Evolutionary conservation across 2,113 vertebrate genomes (phyloP).

Genomic region (Microcebus tavaratra): DNA sequence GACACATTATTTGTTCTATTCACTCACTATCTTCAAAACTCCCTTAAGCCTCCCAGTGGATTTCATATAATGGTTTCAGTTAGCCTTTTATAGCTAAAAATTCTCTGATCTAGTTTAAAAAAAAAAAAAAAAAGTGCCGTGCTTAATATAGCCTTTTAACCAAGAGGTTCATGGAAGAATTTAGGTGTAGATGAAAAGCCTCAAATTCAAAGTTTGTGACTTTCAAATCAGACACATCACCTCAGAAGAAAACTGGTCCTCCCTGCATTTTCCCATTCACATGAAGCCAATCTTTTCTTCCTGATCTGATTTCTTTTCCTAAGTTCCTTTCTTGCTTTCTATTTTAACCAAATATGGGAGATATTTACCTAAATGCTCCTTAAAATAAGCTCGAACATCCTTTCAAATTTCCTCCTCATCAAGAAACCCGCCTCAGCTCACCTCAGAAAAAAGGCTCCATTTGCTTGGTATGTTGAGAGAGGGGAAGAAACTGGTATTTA

Average conservation of each 20-base stretch:
- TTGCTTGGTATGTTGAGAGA: not conserved
- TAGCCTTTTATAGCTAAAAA: slow-evolving; percentile 64
- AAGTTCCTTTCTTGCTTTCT: slow-evolving; percentile 58
- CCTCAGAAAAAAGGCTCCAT: not conserved
- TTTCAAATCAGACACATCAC: slow-evolving; percentile 3
- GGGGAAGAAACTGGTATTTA: not conserved
- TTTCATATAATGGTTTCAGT: slow-evolving; percentile 57
- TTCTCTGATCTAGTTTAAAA: not conserved
- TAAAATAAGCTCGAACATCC: slow-evolving; percentile 65
- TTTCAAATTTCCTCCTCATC: slow-evolving; percentile 53
- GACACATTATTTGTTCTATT: not conserved
- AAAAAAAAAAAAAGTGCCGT: not conserved
- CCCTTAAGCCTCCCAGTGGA: not conserved
- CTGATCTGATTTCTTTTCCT: slow-evolving; percentile 40
- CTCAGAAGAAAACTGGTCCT: slow-evolving; percentile 46
- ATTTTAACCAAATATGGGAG: slow-evolving; percentile 64
- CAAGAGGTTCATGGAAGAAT: slow-evolving; percentile 44
- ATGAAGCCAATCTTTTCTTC: slow-evolving; percentile 44
- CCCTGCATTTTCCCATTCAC: slow-evolving; percentile 32
- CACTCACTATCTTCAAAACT: slow-evolving; percentile 34
- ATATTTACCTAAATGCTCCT: slow-evolving; percentile 54
- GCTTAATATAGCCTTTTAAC: slow-evolving; percentile 56
- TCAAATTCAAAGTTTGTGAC: slow-evolving; percentile 33
- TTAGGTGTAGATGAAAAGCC: slow-evolving; percentile 26
- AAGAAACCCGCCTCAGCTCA: slow-evolving; percentile 37